These are phyloP conservation scores for Valencia hispanica DNA, from an alignment of 2,797 vertebrate genomes.

Conservation along the genomic window DNA sequence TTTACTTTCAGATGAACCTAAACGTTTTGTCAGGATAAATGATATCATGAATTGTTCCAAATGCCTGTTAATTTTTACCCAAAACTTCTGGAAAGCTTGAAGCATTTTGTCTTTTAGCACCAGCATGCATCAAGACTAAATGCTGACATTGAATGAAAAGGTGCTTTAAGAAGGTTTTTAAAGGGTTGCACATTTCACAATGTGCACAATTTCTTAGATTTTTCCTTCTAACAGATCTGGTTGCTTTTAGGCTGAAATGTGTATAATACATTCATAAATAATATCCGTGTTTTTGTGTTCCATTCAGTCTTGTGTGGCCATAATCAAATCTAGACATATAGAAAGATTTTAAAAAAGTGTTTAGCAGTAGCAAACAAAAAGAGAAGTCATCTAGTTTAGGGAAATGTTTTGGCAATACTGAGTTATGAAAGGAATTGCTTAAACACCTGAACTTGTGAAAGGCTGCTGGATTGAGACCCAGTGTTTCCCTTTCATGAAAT, in stretches of 20 bases:
- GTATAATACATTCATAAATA: not conserved
- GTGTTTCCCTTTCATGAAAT: not conserved
- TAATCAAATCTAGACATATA: not conserved
- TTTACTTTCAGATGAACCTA: too few relatives aligned
- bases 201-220: not conserved
- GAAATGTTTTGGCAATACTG: constrained; percentile 2
- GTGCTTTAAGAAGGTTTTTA: not conserved
- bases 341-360: not conserved
- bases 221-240: not conserved
- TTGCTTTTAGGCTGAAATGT: not conserved
- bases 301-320: not conserved
- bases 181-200: too few relatives aligned
- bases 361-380: not conserved
- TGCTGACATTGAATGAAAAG: not conserved
- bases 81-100: too few relatives aligned
- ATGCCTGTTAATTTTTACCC: too few relatives aligned
- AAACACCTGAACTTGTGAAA: not conserved
- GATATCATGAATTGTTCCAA: too few relatives aligned
- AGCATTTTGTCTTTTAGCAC: too few relatives aligned
- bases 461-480: too few relatives aligned
- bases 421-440: not conserved
- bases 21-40: too few relatives aligned
- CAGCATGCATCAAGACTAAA: not conserved
- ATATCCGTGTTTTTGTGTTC: not conserved
- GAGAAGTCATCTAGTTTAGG: not conserved